phyloP scores from a whole-genome alignment of 2,888 invertebrate species.

The Plutella xylostella region DNA sequence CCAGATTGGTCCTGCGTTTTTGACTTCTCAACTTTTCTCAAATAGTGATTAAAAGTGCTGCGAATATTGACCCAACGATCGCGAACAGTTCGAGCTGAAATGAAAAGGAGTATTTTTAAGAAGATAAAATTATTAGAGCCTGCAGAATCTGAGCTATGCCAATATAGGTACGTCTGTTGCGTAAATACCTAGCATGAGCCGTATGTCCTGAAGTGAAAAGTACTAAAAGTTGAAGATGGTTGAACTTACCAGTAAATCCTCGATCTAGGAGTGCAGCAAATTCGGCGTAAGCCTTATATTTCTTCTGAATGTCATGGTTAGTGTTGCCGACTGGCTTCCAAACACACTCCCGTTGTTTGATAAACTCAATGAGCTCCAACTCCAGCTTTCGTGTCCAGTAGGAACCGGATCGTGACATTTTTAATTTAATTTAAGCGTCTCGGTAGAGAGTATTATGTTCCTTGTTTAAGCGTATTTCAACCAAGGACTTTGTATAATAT shows the following conservation, averaged over 20 bases:
- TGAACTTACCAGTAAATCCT: constrained; percentile 49
- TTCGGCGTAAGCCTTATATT: constrained; percentile 59
- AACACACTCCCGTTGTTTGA: constrained; percentile 43
- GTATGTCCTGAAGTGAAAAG: not conserved
- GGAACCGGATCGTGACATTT: constrained; percentile 47
- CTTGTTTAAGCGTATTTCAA: too few relatives aligned
- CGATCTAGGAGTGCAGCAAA: constrained; percentile 48
- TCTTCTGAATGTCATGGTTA: constrained; percentile 55
- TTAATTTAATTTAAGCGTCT: too few relatives aligned
- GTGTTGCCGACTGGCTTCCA: constrained; percentile 55
- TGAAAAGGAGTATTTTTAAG: not conserved
- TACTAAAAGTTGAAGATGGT: not conserved
- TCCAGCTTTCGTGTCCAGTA: constrained; percentile 59
- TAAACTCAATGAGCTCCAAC: constrained; percentile 50
- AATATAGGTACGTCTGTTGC: not conserved
- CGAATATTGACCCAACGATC: constrained; percentile 61
- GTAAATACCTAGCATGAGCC: not conserved
- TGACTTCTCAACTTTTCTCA: constrained; percentile 44
- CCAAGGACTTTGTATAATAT: too few relatives aligned
- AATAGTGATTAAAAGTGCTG: constrained; percentile 56
- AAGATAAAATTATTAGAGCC: too few relatives aligned
- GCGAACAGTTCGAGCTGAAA: constrained; percentile 50
- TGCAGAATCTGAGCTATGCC: not conserved
- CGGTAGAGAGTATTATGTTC: too few relatives aligned
- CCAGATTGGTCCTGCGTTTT: constrained; percentile 31